These are phyloP conservation scores for Proisotoma minuta DNA, from an alignment of 2,888 invertebrate species.

Conservation along the genomic window DNA sequence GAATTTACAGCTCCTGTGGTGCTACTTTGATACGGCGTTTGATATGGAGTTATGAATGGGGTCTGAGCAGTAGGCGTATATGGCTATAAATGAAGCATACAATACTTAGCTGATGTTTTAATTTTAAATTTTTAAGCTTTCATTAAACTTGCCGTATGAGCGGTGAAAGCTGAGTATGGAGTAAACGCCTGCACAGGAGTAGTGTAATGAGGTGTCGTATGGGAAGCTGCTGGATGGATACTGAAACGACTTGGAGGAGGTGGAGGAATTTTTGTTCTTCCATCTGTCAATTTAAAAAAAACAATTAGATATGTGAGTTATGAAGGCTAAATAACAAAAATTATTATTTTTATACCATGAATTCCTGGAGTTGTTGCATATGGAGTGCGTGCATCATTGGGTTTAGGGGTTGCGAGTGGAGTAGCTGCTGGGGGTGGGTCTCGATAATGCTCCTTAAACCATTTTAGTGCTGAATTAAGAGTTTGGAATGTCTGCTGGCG, in stretches of 20 bases:
- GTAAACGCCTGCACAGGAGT: constrained; percentile 46
- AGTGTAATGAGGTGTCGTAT: constrained; percentile 43
- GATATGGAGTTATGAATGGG: constrained; percentile 88
- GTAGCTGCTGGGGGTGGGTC: constrained; percentile 26
- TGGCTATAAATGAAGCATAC: constrained; percentile 55
- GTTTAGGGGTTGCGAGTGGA: constrained; percentile 36
- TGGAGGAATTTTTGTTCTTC: background rate
- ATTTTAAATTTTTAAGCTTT: constrained; percentile 13
- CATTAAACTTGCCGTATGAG: constrained; percentile 38
- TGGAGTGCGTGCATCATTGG: constrained; percentile 38
- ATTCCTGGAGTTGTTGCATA: constrained; percentile 39
- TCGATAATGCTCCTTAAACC: constrained; percentile 96
- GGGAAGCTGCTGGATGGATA: constrained; percentile 27
- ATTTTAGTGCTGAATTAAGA: constrained; percentile 72
- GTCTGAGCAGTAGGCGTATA: constrained; percentile 90
- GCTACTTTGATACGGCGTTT: constrained; percentile 61
- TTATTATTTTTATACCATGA: constrained; percentile 21
- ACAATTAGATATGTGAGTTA: too few relatives aligned
- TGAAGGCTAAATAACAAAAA: too few relatives aligned
- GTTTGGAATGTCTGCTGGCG: constrained; percentile 82
- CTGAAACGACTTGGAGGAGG: constrained; percentile 40
- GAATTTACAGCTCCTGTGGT: constrained; percentile 65
- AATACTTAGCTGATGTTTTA: constrained; percentile 2
- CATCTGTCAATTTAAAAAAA: too few relatives aligned
- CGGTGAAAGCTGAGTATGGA: constrained; percentile 42